Percentiles rank a stretch among this genome's conserved stretches.
Evolutionary conservation across 2,113 vertebrate species (phyloP).

Genomic region (Stegastes partitus): DNA sequence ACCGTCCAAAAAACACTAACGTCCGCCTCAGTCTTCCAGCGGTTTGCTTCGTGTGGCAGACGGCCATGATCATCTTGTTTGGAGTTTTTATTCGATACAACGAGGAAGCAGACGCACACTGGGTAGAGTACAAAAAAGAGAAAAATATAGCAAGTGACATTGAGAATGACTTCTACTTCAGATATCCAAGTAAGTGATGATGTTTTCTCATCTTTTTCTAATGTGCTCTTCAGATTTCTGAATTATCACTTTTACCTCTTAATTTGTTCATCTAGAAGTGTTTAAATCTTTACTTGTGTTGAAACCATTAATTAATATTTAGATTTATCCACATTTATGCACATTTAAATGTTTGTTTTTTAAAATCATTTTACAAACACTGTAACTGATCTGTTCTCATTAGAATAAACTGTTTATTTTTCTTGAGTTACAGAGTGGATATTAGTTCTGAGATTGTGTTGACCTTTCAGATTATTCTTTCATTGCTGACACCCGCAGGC

Average conservation of each 20-base stretch:
- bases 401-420: no score
- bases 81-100: constrained; percentile 92
- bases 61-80: constrained; percentile 92
- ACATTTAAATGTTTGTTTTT: neutral
- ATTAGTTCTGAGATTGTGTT: constrained; percentile 6
- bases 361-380: neutral
- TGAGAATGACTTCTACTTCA: constrained; percentile 96
- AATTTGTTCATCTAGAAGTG: neutral
- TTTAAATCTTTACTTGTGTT: neutral
- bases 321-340: neutral
- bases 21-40: constrained; percentile 90
- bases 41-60: constrained; percentile 90
- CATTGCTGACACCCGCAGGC: constrained; percentile 45
- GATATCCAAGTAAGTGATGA: constrained; percentile 95
- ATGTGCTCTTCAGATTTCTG: neutral
- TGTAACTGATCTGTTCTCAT: no score
- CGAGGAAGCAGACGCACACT: constrained; percentile 82
- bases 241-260: neutral
- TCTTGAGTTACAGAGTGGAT: neutral
- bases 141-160: constrained; percentile 86
- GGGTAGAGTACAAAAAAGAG: constrained; percentile 71
- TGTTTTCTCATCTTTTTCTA: neutral
- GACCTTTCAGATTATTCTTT: constrained; percentile 18
- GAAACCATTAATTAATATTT: neutral
- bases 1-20: constrained; percentile 85